These are phyloP conservation scores for Lycorma delicatula DNA, from an alignment of 1,140 invertebrate species.

Conservation along the genomic window DNA sequence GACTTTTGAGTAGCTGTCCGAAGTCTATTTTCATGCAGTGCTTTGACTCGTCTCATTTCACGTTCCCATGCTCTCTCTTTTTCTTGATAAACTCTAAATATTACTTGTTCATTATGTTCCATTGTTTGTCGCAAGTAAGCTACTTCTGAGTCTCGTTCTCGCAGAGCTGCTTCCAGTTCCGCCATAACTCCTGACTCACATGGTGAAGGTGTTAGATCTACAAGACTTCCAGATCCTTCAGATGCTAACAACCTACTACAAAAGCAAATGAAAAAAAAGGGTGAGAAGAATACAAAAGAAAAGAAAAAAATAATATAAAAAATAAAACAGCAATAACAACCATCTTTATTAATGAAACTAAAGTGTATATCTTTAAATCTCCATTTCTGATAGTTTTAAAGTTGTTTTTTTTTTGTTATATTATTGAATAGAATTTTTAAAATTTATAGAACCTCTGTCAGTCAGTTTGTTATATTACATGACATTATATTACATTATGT, in stretches of 20 bases:
- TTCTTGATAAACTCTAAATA: constrained; percentile 46
- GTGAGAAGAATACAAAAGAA: not conserved
- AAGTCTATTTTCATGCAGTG: constrained; percentile 59
- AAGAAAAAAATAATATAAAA: not conserved
- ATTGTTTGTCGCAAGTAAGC: constrained; percentile 62
- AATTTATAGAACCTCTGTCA: too few species aligned
- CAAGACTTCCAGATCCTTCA: constrained; percentile 30
- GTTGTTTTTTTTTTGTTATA: too few species aligned
- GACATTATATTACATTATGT: too few species aligned
- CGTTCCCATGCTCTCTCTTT: constrained; percentile 52
- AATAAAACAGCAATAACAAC: too few species aligned
- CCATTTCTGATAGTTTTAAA: too few species aligned
- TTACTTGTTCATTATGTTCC: constrained; percentile 71
- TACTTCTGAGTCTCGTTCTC: constrained; percentile 64
- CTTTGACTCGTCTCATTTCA: constrained; percentile 47
- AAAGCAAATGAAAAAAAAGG: not conserved
- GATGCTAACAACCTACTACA: constrained; percentile 19
- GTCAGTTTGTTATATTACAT: too few species aligned
- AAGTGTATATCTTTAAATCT: constrained; percentile 8
- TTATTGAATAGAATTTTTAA: too few species aligned
- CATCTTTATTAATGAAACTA: too few species aligned
- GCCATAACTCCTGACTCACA: constrained; percentile 66
- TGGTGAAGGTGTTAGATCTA: constrained; percentile 62
- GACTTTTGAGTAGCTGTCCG: constrained; percentile 55
- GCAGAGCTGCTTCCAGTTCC: constrained; percentile 62